A percentile compares a stretch with the other conserved stretches of the same genome.
Evolutionary conservation across 1,140 invertebrate genomes (phyloP).

Genomic region (Anastrepha obliqua): DNA sequence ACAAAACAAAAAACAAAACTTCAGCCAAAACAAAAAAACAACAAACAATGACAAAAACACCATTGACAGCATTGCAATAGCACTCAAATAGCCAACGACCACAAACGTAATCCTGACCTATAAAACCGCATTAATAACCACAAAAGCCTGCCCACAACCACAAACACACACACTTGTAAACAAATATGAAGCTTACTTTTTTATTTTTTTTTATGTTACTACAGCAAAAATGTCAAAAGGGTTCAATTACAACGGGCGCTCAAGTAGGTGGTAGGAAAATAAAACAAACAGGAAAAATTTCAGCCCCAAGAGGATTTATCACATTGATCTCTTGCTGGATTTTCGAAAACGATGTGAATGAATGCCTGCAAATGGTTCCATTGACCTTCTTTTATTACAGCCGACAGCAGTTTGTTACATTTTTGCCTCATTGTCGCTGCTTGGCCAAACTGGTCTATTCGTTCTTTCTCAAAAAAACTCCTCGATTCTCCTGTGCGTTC

Average conservation of each 20-base stretch:
- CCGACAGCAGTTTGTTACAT: background rate
- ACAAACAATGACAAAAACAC: background rate
- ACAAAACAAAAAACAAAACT: too few relatives aligned
- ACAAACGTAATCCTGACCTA: background rate
- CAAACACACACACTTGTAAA: background rate
- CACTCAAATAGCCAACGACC: background rate
- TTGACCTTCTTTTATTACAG: conserved; percentile 5
- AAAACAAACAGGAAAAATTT: background rate
- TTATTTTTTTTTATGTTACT: background rate
- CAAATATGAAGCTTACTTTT: background rate
- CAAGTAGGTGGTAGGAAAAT: background rate
- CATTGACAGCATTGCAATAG: background rate
- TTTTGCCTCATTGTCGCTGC: background rate
- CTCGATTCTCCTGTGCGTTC: too few relatives aligned
- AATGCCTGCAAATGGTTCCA: background rate
- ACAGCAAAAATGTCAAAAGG: background rate
- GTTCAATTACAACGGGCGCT: background rate
- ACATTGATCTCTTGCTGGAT: conserved; percentile 6
- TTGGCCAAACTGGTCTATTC: too few relatives aligned
- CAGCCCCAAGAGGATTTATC: background rate
- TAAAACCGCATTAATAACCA: background rate
- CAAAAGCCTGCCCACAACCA: background rate
- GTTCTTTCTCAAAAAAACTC: too few relatives aligned
- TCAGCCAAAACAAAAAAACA: too few relatives aligned
- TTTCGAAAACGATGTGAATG: background rate